Evolutionary conservation across 2,113 vertebrate genomes (phyloP).

Genomic region (Anarhynchus alexandrinus): DNA sequence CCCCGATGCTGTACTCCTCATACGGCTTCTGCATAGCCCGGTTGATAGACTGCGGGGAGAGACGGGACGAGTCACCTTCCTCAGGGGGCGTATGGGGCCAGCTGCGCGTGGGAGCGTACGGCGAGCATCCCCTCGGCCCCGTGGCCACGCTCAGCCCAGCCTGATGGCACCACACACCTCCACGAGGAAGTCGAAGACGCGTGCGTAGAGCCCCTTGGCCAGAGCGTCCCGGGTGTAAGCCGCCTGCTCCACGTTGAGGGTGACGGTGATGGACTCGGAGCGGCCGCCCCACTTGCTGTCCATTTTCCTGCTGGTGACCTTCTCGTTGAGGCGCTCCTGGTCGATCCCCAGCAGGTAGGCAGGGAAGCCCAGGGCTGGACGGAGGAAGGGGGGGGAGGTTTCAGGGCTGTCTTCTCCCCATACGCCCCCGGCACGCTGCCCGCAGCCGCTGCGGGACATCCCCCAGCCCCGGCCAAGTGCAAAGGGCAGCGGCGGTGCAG

Average conservation of each 20-base stretch:
- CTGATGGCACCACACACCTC: constrained; percentile 69
- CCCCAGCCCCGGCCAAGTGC: fast-evolving
- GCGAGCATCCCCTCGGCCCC: fast-evolving
- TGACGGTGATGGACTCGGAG: constrained; percentile 90
- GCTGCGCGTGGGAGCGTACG: fast-evolving
- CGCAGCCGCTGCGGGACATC: fast-evolving
- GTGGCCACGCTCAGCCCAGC: fast-evolving
- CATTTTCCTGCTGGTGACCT: constrained; percentile 95
- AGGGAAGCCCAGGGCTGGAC: constrained; percentile 87
- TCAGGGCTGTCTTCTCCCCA: neutral
- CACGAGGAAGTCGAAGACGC: constrained; percentile 93
- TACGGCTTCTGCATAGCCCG: constrained; percentile 90
- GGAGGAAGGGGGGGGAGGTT: fast-evolving
- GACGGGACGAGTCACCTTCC: neutral
- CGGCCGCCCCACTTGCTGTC: constrained; percentile 95
- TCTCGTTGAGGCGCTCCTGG: constrained; percentile 85
- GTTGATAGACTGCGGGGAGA: constrained; percentile 83
- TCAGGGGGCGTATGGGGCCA: fast-evolving
- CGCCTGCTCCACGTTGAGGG: constrained; percentile 92
- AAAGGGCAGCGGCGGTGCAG: neutral
- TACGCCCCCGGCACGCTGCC: fast-evolving
- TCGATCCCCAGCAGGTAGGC: constrained; percentile 93
- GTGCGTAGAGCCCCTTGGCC: constrained; percentile 90
- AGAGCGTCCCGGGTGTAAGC: constrained; percentile 91
- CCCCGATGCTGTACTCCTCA: constrained; percentile 91